A percentile compares a stretch with the other conserved stretches of the same genome.
phyloP scores from a whole-genome alignment of 2,888 invertebrate species.

The Torymus auratus region DNA sequence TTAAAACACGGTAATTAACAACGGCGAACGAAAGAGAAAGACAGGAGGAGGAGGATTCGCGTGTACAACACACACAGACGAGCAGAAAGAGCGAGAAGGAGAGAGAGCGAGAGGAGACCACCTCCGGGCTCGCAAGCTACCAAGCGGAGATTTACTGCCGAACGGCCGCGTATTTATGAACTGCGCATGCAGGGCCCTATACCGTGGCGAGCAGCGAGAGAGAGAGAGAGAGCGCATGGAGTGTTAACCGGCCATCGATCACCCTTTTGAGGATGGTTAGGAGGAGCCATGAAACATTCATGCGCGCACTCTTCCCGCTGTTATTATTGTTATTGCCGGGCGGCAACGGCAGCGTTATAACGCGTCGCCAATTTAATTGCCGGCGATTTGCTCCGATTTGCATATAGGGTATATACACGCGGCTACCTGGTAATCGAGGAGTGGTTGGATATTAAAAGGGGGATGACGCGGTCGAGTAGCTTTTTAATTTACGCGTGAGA shows the following conservation, averaged over 20 bases:
- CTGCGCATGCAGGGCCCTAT: constrained; percentile 65
- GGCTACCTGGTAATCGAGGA: no score
- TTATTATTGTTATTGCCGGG: constrained; percentile 50
- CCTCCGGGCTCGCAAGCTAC: constrained; percentile 68
- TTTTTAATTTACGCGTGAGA: no score
- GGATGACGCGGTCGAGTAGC: no score
- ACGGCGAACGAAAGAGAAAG: constrained; percentile 66
- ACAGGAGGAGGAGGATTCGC: no score
- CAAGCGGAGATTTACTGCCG: constrained; percentile 74
- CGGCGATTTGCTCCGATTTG: constrained; percentile 49
- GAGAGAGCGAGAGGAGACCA: constrained; percentile 70
- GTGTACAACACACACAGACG: neutral
- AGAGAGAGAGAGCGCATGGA: constrained; percentile 21
- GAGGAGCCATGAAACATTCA: constrained; percentile 73
- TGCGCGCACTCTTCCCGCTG: constrained; percentile 68
- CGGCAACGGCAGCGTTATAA: neutral
- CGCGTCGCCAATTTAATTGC: constrained; percentile 51
- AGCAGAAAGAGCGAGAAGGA: constrained; percentile 41
- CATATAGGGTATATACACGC: neutral
- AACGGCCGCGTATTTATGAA: constrained; percentile 75
- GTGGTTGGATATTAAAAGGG: no score
- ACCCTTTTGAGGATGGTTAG: constrained; percentile 72
- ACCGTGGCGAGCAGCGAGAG: constrained; percentile 33
- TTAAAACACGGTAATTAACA: constrained; percentile 77
- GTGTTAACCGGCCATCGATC: constrained; percentile 72